Evolutionary conservation across 2,113 vertebrate species (phyloP), one percentile per base, ranked within the genome.

Genomic region (Grallaria varia): DNA sequence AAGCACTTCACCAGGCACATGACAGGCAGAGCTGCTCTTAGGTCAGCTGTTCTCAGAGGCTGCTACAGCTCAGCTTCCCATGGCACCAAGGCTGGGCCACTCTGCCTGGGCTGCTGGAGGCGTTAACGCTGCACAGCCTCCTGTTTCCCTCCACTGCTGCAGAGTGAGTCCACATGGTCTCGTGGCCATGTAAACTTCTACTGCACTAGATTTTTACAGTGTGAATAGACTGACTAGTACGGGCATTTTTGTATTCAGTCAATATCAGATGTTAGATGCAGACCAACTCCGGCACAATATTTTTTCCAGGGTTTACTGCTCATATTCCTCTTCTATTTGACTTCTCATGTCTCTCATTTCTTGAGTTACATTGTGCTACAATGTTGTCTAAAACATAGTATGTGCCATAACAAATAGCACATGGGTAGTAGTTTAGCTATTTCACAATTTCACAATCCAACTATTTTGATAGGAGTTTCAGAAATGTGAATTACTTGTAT

Each of bases 171-270:
- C 72, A 7, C 1, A 0, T 52, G 74, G 52, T 37, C 30, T 78
- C 0, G 0, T 8, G 31, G 39, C 59, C 12, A 2, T 0, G 0
- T 16, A 30, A 42, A 19, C 37, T 71, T 95, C 37, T 53, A 25
- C 52, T 73, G 30, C 5, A 1, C 12, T 62, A 14, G 10, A 8
- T 21, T 89, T 69, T 81, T 78, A 37, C 39, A 22, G 8, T 4
- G 4, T 44, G 40, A 68, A 22, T 73, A 80, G 10, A 63, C 30
- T 33, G 22, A 50, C 22, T 66, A 40, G n/a, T 1, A 1, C 2
- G 37, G 44, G 11, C 40, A 28, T 77, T 88, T 89, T 91, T 0
- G 0, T 84, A 86, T 58, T 77, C n/a, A 10, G 30, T 87, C 44
- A 19, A 9, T 53, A 20, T 50, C 24, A 55, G 45, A 11, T 31